A percentile compares a stretch with the other conserved stretches of the same genome.
Conservation (phyloP, 2,797 vertebrate species). For the Gorsachius magnificus region DNA sequence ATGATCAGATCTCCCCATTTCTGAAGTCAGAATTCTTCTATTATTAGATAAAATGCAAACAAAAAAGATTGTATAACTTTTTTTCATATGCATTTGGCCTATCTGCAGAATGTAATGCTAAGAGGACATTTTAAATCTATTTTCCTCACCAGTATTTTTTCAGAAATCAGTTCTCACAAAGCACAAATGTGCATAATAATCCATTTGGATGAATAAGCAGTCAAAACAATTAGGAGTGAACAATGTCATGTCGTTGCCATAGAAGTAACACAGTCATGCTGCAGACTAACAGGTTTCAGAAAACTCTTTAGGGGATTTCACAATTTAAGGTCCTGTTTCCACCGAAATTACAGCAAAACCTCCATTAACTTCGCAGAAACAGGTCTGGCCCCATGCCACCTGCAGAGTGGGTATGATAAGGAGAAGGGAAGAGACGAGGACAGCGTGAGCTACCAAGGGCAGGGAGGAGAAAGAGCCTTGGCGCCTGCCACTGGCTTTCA, state of each 20-base stretch:
- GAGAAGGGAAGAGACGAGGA: background rate
- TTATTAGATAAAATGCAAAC: background rate
- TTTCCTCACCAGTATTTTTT: background rate
- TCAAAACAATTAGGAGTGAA: conserved; percentile 15
- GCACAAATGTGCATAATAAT: background rate
- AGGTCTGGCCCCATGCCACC: background rate
- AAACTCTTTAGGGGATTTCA: background rate
- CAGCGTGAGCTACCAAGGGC: background rate
- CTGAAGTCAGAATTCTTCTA: background rate
- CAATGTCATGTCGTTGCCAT: background rate
- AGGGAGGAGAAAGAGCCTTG: background rate
- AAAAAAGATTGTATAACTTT: background rate
- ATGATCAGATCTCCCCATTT: background rate
- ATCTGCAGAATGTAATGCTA: background rate
- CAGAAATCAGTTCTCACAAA: background rate
- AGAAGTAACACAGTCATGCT: background rate
- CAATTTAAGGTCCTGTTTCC: background rate
- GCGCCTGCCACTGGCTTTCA: background rate
- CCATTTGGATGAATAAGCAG: background rate
- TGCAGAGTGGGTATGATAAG: background rate
- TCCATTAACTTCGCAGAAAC: background rate
- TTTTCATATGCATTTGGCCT: background rate
- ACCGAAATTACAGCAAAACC: background rate
- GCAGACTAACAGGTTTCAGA: background rate
- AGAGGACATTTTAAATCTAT: background rate